Evolutionary conservation across 2,888 invertebrate genomes (phyloP).

Genomic region (Eupeodes latifasciatus): DNA sequence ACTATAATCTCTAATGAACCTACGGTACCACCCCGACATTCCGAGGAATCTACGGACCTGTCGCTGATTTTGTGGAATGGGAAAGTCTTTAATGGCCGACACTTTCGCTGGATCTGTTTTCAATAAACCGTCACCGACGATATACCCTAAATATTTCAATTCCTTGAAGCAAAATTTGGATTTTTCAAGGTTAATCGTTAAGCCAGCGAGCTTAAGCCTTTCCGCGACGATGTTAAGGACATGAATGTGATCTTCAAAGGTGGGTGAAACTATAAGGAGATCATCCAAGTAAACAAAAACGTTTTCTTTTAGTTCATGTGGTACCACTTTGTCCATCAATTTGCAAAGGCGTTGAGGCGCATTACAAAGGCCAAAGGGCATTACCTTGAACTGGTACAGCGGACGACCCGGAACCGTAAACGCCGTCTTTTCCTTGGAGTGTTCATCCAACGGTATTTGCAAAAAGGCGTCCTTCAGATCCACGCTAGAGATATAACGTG

Average conservation of each 20-base stretch:
- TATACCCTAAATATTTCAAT: constrained; percentile 47
- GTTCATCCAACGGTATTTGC: constrained; percentile 23
- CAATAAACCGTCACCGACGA: constrained; percentile 43
- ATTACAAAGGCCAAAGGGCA: constrained; percentile 64
- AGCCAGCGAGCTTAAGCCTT: constrained; percentile 32
- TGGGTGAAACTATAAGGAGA: constrained; percentile 28
- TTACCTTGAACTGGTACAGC: constrained; percentile 60
- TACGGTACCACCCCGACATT: constrained; percentile 72
- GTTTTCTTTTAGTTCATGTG: constrained; percentile 28
- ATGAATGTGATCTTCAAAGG: constrained; percentile 52
- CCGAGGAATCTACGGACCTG: constrained; percentile 74
- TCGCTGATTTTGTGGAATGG: constrained; percentile 32
- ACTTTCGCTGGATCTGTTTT: constrained; percentile 17
- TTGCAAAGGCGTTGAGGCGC: constrained; percentile 61
- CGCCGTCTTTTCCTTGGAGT: constrained; percentile 72
- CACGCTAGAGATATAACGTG: constrained; percentile 76
- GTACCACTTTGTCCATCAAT: constrained; percentile 64
- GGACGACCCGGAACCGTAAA: constrained; percentile 76
- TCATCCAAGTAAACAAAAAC: constrained; percentile 74
- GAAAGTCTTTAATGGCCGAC: constrained; percentile 16
- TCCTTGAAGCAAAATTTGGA: constrained; percentile 46
- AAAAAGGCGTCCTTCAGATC: constrained; percentile 58
- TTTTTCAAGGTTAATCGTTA: constrained; percentile 55
- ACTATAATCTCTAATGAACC: constrained; percentile 67
- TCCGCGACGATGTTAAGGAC: constrained; percentile 28